Evolutionary conservation across 1,140 invertebrate genomes (phyloP), one percentile per base, ranked within the genome.

Genomic region (Coelopa frigida): DNA sequence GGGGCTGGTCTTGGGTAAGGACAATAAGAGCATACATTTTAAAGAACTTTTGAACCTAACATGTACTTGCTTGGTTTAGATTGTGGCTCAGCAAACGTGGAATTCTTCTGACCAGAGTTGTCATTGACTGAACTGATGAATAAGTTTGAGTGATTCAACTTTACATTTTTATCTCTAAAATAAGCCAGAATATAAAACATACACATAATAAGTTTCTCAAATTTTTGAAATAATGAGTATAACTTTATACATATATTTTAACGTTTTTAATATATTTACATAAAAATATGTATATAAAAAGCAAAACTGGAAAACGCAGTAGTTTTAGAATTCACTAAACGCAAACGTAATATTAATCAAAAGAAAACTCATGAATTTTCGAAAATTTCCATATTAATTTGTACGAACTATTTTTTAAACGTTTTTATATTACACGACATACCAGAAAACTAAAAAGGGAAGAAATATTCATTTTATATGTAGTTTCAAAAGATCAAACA

Each of bases 1-100:
- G 91, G 91, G 36, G 87, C 89, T 53, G 90, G 91, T 39, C 80
- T 95, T 60, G 91, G 91, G 87, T 92, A 73, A 76, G 72, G 57
- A 4, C n/a, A n/a, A n/a, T n/a, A n/a, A n/a, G n/a, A n/a, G n/a
- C n/a, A n/a, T n/a, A 54, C 5, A 35, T 14, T 35, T 36, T 24
- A 11, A 50, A 21, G 21, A 31, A 33, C 36, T n/a, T 23, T 22
- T 4, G 24, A 7, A 8, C 35, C 35, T 43, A 14, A 50, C 36
- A 41, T 35, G 27, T 45, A 52, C 55, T 50, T 45, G 51, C 31
- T 37, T 50, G 55, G 70, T 61, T 12, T 64, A 83, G 81, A 15
- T 75, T 82, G 26, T 82, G 80, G 80, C 61, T 83, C 49, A 82
- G 79, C 66, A 80, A 78, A 70, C 76, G 77, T 51, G 80, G 80